Conservation (phyloP, 2,113 vertebrate genomes). For the Rissa tridactyla region DNA sequence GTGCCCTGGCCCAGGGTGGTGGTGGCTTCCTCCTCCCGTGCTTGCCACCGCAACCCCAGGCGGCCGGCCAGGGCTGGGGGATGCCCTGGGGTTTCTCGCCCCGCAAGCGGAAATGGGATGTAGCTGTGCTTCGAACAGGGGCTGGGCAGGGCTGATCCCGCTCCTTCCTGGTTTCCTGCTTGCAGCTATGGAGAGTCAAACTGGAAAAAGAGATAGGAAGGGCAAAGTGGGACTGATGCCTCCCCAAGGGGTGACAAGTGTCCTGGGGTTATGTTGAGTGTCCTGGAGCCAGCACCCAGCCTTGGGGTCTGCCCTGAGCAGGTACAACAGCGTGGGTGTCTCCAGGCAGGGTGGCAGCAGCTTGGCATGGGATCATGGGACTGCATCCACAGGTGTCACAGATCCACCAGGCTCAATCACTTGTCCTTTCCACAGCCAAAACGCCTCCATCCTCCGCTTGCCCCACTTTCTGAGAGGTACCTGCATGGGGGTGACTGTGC, state of each 20-base stretch:
- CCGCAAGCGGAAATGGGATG: neutral
- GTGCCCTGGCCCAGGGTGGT: neutral
- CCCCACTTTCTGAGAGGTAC: conserved; percentile 1
- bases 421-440: conserved; percentile 5
- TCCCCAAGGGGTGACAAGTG: no score
- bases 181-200: neutral
- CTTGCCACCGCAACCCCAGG: rapidly evolving
- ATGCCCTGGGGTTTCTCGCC: neutral
- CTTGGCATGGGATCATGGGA: neutral
- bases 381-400: neutral
- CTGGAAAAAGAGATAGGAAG: neutral
- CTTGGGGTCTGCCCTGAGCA: neutral
- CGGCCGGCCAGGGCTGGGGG: neutral
- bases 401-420: neutral
- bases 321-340: neutral
- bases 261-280: neutral
- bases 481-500: rapidly evolving
- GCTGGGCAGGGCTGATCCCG: neutral
- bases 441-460: neutral
- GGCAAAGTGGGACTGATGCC: neutral
- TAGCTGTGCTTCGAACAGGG: neutral
- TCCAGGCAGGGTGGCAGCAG: neutral
- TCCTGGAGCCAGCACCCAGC: no score
- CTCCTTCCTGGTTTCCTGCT: neutral
- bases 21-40: neutral